These are phyloP conservation scores for Clupea harengus DNA, from an alignment of 2,113 vertebrate genomes.

Conservation along the genomic window DNA sequence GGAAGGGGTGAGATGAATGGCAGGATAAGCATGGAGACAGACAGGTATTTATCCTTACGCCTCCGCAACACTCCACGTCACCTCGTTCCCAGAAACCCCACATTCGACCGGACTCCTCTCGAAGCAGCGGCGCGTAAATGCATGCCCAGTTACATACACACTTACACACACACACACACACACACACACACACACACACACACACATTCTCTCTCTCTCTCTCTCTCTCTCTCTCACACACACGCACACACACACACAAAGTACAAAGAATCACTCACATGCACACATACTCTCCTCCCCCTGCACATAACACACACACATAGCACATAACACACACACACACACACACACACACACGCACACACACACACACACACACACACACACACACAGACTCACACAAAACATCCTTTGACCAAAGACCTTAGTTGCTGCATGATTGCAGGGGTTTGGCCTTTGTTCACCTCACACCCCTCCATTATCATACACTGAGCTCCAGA, in stretches of 20 bases:
- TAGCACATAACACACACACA: not conserved
- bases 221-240: not conserved
- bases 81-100: not conserved
- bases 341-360: not conserved
- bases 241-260: not conserved
- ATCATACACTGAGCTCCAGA: not conserved
- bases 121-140: not conserved
- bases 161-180: not conserved
- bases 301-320: not conserved
- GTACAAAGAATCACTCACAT: not conserved
- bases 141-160: not conserved
- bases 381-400: not conserved
- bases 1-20: not conserved
- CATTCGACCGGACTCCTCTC: not conserved
- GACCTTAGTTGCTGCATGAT: not conserved
- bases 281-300: not conserved
- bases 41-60: not conserved
- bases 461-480: conserved; percentile 14
- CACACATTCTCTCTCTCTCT: not conserved
- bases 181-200: not conserved
- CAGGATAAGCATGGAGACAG: not conserved
- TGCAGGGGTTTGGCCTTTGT: not conserved
- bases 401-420: not conserved
- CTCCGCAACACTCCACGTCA: not conserved
- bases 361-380: not conserved